Evolutionary conservation across 2,888 invertebrate genomes (phyloP).

Genomic region (Lithophane ornitopus): DNA sequence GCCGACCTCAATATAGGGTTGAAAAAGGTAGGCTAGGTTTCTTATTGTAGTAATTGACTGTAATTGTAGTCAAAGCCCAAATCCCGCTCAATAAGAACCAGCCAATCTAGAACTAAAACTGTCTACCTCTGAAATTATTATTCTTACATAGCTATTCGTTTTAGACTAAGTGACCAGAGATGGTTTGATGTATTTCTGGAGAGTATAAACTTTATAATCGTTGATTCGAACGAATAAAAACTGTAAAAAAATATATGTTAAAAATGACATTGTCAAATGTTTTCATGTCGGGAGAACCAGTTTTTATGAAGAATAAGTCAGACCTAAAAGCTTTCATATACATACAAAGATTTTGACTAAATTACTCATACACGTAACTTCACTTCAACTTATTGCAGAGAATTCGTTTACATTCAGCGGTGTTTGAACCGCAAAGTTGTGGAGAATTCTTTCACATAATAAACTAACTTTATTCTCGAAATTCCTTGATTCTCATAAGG

Average conservation of each 20-base stretch:
- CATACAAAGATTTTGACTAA: not conserved
- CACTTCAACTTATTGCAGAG: not conserved
- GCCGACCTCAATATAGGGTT: not conserved
- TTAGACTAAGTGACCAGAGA: not conserved
- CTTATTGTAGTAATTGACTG: not conserved
- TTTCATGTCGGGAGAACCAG: not conserved
- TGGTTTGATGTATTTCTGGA: not conserved
- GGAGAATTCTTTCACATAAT: conserved; percentile 29
- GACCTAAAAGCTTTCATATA: not conserved
- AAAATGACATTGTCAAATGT: not conserved
- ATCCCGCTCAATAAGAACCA: not conserved
- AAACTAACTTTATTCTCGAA: conserved; percentile 31
- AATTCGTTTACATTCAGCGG: conserved; percentile 10
- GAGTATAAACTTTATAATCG: not conserved
- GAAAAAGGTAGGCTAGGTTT: not conserved
- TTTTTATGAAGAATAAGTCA: not conserved
- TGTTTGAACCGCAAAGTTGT: conserved; percentile 14
- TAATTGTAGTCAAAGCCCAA: not conserved
- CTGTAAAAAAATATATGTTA: not conserved
- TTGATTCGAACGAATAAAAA: conserved; percentile 1
- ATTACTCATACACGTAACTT: conserved; percentile 17
- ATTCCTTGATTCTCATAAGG: conserved; percentile 44
- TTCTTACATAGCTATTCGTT: not conserved
- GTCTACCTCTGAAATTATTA: not conserved
- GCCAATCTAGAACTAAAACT: not conserved